Evolutionary conservation across 2,888 invertebrate species (phyloP).

Genomic region (Hedya salicella): DNA sequence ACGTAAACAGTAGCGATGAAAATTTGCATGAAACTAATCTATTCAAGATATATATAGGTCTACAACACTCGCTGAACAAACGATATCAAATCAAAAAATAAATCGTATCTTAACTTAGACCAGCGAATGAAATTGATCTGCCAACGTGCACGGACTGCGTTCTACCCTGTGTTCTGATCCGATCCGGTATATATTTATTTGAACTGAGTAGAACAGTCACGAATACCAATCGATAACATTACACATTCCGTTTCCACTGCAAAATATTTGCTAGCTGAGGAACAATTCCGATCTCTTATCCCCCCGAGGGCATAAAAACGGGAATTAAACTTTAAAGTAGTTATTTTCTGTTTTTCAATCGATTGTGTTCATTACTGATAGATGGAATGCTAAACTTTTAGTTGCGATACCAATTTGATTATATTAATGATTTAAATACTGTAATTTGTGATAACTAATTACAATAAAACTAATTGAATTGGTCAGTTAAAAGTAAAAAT

Average conservation of each 20-base stretch:
- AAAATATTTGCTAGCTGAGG: slow-evolving; percentile 45
- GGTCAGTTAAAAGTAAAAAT: too few relatives aligned
- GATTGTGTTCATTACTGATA: not conserved
- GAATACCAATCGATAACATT: slow-evolving; percentile 60
- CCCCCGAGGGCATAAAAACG: slow-evolving; percentile 25
- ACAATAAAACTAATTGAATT: too few relatives aligned
- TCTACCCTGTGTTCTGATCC: slow-evolving; percentile 49
- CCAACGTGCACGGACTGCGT: not conserved
- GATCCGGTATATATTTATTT: slow-evolving; percentile 63
- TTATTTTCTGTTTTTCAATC: slow-evolving; percentile 4
- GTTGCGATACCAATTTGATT: too few relatives aligned
- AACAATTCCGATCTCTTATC: slow-evolving; percentile 21
- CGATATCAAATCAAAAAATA: too few relatives aligned
- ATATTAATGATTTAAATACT: too few relatives aligned
- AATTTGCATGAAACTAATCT: too few relatives aligned
- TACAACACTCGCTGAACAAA: too few relatives aligned
- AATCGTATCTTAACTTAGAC: too few relatives aligned
- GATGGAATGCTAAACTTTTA: not conserved
- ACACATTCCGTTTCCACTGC: slow-evolving; percentile 65
- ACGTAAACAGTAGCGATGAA: too few relatives aligned
- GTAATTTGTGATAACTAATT: too few relatives aligned
- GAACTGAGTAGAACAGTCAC: slow-evolving; percentile 64
- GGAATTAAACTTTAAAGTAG: slow-evolving; percentile 15
- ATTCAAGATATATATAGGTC: too few relatives aligned
- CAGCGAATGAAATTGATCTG: too few relatives aligned